phyloP scores from a whole-genome alignment of 2,888 invertebrate species.

The Stomorhina lunata region DNA sequence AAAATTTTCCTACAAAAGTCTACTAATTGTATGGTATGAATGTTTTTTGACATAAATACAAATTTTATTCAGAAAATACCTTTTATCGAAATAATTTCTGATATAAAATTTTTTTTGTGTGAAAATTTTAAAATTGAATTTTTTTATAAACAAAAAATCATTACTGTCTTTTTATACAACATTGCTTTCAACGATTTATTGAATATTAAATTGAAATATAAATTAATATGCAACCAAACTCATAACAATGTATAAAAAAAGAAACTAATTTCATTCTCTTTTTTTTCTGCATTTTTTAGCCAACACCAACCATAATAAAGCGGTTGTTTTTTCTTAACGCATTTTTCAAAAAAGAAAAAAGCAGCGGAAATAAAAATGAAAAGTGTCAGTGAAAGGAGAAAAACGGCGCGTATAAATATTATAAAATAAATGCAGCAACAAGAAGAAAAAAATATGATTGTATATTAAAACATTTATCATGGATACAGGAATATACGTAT shows the following conservation, averaged over 20 bases:
- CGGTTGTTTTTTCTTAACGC: not conserved
- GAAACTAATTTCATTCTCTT: not conserved
- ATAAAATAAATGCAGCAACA: constrained; percentile 6
- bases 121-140: no score
- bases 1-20: no score
- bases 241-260: not conserved
- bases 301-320: constrained; percentile 3
- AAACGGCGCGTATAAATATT: not conserved
- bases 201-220: not conserved
- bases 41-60: no score
- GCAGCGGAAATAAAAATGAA: constrained; percentile 43
- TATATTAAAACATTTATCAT: constrained; percentile 45
- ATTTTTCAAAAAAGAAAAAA: constrained; percentile 49
- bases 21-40: no score
- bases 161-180: no score
- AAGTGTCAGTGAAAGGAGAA: constrained; percentile 47
- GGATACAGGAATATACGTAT: constrained; percentile 15
- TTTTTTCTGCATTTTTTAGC: constrained; percentile 35
- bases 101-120: no score
- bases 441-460: constrained; percentile 49
- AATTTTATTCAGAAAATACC: no score
- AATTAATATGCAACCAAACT: not conserved
- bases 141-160: no score
- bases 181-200: no score
- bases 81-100: no score